These are phyloP conservation scores for Tanypteryx hageni DNA, from an alignment of 2,888 invertebrate genomes.

Conservation along the genomic window DNA sequence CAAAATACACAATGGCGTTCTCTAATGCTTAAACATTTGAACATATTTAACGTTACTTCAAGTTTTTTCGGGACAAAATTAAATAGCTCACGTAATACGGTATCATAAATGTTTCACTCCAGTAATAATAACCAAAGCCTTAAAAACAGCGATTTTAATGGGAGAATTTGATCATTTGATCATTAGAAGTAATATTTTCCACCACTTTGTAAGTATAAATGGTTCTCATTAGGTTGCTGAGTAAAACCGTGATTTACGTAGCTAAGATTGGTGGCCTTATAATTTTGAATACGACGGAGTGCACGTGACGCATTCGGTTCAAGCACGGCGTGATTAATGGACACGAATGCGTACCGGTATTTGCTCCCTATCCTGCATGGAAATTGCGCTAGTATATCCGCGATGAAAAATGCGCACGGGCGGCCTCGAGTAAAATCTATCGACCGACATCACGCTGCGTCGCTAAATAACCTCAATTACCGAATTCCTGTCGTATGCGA, in stretches of 20 bases:
- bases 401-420: slow-evolving; percentile 13
- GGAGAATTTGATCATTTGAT: too few species aligned
- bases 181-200: too few species aligned
- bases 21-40: too few species aligned
- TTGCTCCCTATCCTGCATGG: background rate
- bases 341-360: background rate
- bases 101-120: too few species aligned
- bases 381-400: background rate
- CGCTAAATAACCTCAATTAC: slow-evolving; percentile 45
- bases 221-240: background rate
- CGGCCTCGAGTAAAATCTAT: background rate
- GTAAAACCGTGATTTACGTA: background rate
- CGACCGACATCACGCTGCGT: background rate
- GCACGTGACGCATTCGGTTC: background rate
- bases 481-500: background rate
- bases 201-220: background rate
- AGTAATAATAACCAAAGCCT: too few species aligned
- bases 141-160: too few species aligned
- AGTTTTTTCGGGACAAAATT: too few species aligned
- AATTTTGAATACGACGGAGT: background rate
- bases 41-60: too few species aligned
- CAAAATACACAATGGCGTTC: too few species aligned
- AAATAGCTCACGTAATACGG: too few species aligned
- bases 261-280: background rate
- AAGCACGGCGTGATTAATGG: background rate